phyloP scores from a whole-genome alignment of 2,888 invertebrate species.

The Andrena camellia region DNA sequence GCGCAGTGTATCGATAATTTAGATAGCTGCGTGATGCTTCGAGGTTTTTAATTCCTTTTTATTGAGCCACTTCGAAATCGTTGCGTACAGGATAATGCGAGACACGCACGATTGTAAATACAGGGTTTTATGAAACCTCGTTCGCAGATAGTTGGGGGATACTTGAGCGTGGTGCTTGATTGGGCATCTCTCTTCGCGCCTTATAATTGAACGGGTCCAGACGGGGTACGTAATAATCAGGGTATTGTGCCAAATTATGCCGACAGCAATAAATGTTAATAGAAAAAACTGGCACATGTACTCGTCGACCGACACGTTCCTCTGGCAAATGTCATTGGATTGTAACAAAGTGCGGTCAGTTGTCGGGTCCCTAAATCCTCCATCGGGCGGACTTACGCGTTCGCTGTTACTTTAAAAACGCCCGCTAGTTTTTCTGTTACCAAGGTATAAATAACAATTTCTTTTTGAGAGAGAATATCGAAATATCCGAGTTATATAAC shows the following conservation, averaged over 20 bases:
- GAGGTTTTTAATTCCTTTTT: not conserved
- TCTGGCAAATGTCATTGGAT: constrained; percentile 6
- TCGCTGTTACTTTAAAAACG: not conserved
- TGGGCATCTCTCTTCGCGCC: constrained; percentile 55
- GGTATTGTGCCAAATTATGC: constrained; percentile 55
- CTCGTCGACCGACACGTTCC: constrained; percentile 15
- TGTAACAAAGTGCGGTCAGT: constrained; percentile 5
- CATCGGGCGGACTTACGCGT: not conserved
- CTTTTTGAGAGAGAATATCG: constrained; percentile 3
- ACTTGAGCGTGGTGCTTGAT: constrained; percentile 4
- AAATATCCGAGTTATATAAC: constrained; percentile 40
- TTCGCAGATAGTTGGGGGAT: not conserved
- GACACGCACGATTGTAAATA: not conserved
- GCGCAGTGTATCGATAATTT: constrained; percentile 40
- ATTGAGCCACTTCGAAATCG: not conserved
- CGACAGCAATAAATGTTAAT: constrained; percentile 37
- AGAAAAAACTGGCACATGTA: constrained; percentile 22
- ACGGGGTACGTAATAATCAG: constrained; percentile 39
- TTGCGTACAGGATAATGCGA: not conserved
- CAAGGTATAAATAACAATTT: constrained; percentile 35
- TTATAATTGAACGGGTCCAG: constrained; percentile 30
- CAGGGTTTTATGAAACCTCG: not conserved
- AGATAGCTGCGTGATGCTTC: not conserved
- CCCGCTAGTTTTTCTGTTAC: constrained; percentile 7
- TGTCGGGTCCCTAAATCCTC: not conserved